Percentiles rank a stretch among this genome's conserved stretches.
Evolutionary conservation across 23 tunicate species (phyloP).

Genomic region (Ciona savignyi): DNA sequence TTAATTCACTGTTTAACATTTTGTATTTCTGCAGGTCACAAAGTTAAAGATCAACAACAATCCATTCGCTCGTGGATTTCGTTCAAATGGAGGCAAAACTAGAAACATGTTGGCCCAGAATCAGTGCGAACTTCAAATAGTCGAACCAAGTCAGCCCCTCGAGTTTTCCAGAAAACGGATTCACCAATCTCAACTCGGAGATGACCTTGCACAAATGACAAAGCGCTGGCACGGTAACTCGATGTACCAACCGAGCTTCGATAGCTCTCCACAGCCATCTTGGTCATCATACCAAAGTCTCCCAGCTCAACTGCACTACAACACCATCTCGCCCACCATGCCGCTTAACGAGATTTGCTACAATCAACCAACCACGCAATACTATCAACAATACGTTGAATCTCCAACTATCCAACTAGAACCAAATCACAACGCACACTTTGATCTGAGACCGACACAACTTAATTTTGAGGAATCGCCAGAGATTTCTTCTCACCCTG

Average conservation of each 20-base stretch:
- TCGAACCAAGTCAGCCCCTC: not conserved
- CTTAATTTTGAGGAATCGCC: not conserved
- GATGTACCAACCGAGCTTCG: not conserved
- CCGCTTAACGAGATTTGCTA: not conserved
- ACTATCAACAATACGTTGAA: not conserved
- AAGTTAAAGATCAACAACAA: slow-evolving; percentile 58
- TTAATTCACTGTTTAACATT: too few species aligned
- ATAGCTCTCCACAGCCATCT: not conserved
- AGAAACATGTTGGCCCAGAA: slow-evolving; percentile 4
- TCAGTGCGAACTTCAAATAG: too few species aligned
- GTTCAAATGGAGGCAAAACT: slow-evolving; percentile 47
- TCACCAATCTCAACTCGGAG: not conserved
- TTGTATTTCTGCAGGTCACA: slow-evolving; percentile 27
- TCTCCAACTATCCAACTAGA: not conserved
- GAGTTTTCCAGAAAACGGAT: not conserved
- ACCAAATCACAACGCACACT: not conserved
- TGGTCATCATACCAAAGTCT: not conserved
- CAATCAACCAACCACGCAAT: not conserved
- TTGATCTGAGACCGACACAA: not conserved
- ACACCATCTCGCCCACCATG: not conserved
- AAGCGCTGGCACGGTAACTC: not conserved
- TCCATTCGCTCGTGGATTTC: slow-evolving; percentile 75
- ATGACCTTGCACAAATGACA: not conserved
- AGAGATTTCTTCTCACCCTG: not conserved
- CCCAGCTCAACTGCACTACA: not conserved